These are phyloP conservation scores for Lutra lutra DNA, from an alignment of 2,797 vertebrate genomes.

Conservation along the genomic window DNA sequence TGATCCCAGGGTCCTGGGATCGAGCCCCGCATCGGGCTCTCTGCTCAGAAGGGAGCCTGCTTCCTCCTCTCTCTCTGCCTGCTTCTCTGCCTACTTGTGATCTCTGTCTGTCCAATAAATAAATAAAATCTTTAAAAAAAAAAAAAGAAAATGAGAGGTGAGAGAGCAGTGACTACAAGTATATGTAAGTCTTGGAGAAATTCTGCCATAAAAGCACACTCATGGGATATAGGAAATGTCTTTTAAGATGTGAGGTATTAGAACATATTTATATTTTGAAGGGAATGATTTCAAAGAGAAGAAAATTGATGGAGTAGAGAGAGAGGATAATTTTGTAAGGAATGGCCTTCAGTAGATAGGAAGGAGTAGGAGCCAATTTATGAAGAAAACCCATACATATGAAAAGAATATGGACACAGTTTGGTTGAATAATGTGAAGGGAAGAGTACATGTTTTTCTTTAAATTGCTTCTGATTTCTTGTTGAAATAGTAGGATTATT, in stretches of 20 bases:
- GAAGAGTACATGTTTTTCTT: conserved; percentile 3
- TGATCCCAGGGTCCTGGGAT: too few species aligned
- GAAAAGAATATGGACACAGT: background rate
- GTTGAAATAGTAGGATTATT: background rate
- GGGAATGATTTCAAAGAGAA: conserved; percentile 11
- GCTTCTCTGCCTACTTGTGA: too few species aligned
- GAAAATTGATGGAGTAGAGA: background rate
- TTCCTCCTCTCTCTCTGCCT: too few species aligned
- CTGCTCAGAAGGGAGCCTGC: too few species aligned
- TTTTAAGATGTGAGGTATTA: conserved; percentile 18
- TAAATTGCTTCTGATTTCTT: conserved; percentile 6
- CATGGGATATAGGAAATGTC: background rate
- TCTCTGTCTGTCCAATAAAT: too few species aligned
- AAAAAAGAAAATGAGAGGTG: background rate
- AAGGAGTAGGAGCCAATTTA: background rate
- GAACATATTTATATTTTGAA: background rate
- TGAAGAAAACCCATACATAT: background rate
- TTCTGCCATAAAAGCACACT: background rate
- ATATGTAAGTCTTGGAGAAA: background rate
- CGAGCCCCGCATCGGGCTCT: too few species aligned
- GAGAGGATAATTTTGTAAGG: conserved; percentile 16
- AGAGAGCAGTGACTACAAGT: background rate
- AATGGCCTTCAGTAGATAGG: background rate
- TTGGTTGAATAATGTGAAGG: background rate
- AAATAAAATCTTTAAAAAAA: too few species aligned